Evolutionary conservation across 2,888 invertebrate species (phyloP), one percentile per base, ranked within the genome.

Genomic region (Portevinia maculata): DNA sequence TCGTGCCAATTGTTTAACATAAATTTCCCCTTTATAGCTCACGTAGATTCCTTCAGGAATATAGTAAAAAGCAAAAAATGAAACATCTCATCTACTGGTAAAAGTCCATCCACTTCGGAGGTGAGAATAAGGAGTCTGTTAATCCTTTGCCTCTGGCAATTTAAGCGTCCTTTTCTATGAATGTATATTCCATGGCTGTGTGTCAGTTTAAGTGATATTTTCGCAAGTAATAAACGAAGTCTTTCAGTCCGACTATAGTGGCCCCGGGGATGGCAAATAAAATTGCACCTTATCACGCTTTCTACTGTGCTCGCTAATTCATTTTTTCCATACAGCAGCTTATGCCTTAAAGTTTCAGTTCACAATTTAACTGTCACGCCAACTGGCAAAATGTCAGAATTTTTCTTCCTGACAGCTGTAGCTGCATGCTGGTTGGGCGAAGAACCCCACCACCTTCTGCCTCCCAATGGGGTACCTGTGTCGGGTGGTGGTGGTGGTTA

Each of bases 381-480:
- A 83, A 81, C 81, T 81, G 75, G 78, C 78, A 78, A 71, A 83
- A 81, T 44, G 83, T 78, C 78, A 83, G 83, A 67, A 75, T 65
- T 79, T 48, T 28, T 59, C 65, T 67, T 41, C 79, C 65, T 50
- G 2, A 2, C 24, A 3, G 24, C 24, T n/a, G n/a, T n/a, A n/a
- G 44, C 75, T 79, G 79, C 79, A 71, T 79, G 74, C 39, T 55
- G 55, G 55, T 62, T 39, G 46, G 44, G 21, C n/a, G 9, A 37
- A 21, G 24, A 41, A n/a, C 39, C 13, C 17, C 44, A 9, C 44
- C 17, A 34, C 34, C 34, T 34, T 11, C 34, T 34, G 34, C 11
- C 34, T 1, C 34, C 13, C 13, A 17, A 19, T 24, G 24, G 24
- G 24, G 24, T 24, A 4, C 28, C 4, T 13, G 17, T 5, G n/a